Percentiles rank a stretch among this genome's conserved stretches.
phyloP scores from a whole-genome alignment of 2,888 invertebrate species.

The Laothoe populi region DNA sequence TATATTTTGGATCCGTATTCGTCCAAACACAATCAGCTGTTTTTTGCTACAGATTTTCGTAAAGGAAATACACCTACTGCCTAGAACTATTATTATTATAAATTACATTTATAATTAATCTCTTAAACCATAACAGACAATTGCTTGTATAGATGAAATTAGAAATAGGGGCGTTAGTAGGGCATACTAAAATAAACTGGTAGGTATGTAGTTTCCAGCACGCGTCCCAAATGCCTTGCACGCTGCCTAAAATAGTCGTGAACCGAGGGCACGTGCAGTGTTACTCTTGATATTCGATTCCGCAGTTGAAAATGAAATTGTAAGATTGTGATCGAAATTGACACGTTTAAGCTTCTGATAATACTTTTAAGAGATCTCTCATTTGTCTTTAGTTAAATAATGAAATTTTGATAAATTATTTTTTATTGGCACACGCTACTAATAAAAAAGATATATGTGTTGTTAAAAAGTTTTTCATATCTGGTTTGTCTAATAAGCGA shows the following conservation, averaged over 20 bases:
- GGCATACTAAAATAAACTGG: conserved; percentile 75
- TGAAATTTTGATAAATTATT: no score
- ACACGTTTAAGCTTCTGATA: no score
- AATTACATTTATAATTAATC: not conserved
- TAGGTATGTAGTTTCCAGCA: conserved; percentile 77
- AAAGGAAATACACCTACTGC: no score
- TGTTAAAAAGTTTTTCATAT: no score
- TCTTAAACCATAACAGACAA: not conserved
- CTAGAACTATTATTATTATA: no score
- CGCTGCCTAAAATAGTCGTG: conserved; percentile 75
- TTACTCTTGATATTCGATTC: conserved; percentile 64
- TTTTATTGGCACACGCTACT: no score
- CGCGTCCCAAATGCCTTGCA: conserved; percentile 76
- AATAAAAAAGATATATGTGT: no score
- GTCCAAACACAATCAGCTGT: no score
- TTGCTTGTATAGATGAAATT: conserved; percentile 1
- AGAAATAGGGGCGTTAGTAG: conserved; percentile 59
- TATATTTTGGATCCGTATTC: no score
- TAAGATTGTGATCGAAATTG: not conserved
- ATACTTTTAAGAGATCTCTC: not conserved
- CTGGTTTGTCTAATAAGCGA: no score
- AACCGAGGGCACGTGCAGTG: conserved; percentile 49
- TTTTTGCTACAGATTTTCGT: no score
- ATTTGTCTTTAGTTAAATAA: no score
- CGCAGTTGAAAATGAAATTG: conserved; percentile 35